Evolutionary conservation across 2,113 vertebrate genomes (phyloP), one percentile per base, ranked within the genome.

Genomic region (Uria lomvia): DNA sequence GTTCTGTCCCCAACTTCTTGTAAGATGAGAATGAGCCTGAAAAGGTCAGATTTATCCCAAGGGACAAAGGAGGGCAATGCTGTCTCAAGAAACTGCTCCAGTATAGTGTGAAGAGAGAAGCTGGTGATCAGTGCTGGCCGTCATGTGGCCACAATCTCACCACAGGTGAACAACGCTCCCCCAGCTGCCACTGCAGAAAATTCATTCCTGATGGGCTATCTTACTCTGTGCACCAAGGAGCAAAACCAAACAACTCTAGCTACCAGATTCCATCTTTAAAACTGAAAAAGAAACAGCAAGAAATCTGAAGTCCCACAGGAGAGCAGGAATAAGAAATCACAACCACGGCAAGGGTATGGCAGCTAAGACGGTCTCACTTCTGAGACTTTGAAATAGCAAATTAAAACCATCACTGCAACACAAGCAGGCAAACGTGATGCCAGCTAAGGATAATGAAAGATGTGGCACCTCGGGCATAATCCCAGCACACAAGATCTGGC

Each of bases 61-160:
- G 11, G 18, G 18, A 50, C 67, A 73, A 82, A 26, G 86, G 9
- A 88, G 17, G n/a, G 15, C 10, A 72, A 42, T 2, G 6, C 45
- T 45, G 22, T 23, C 50, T 38, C 50, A 32, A 10, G 32, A 67
- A 67, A 71, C 9, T 52, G 26, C 15, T 92, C 47, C 49, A 85
- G 40, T 21, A 50, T 7, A 23, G 9, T 24, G 15, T 40, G 58
- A 81, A 72, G 42, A 76, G 10, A 22, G 40, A 55, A 65, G 27
- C 9, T 68, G 53, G 58, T 30, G 24, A 11, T 72, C 38, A 63
- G 13, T 58, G 24, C 56, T n/a, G 65, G 47, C 26, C 32, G 71
- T 75, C 56, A 50, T 3, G 0, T 3, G 6, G 19, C 10, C 58
- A 45, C 0, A 0, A 10, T 30, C 38, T 71, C 77, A 36, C 32